Conservation (phyloP, 1,140 invertebrate genomes). For the Halyomorpha halys region DNA sequence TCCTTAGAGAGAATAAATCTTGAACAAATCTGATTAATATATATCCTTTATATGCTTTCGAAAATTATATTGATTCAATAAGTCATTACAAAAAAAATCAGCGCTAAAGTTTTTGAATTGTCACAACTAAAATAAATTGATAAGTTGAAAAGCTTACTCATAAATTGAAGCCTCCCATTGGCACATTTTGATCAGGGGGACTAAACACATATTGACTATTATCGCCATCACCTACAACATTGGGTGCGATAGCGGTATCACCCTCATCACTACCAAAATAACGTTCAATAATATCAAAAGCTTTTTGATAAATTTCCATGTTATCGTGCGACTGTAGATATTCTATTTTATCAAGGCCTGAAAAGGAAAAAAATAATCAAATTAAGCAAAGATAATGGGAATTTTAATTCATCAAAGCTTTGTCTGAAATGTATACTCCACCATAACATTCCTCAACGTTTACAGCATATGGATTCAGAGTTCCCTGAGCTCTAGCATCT, state of each 20-base stretch:
- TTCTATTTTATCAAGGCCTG: conserved; percentile 94
- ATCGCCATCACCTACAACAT: conserved; percentile 55
- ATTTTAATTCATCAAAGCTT: neutral
- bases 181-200: conserved; percentile 52
- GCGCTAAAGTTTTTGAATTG: neutral
- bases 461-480: conserved; percentile 80
- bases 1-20: no score
- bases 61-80: no score
- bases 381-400: neutral
- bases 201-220: conserved; percentile 55
- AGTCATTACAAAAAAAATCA: no score
- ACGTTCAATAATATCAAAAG: conserved; percentile 91
- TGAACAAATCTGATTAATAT: no score
- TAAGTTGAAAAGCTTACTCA: conserved; percentile 38
- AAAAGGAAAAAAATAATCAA: conserved; percentile 34
- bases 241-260: conserved; percentile 65
- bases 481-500: conserved; percentile 54
- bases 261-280: conserved; percentile 90
- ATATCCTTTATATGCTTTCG: no score
- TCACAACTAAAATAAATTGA: neutral
- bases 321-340: conserved; percentile 94
- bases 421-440: conserved; percentile 38
- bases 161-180: conserved; percentile 69
- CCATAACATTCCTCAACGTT: conserved; percentile 93
- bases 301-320: conserved; percentile 90